These are phyloP conservation scores for Philereme vetulata DNA, from an alignment of 2,888 invertebrate species.

Conservation along the genomic window DNA sequence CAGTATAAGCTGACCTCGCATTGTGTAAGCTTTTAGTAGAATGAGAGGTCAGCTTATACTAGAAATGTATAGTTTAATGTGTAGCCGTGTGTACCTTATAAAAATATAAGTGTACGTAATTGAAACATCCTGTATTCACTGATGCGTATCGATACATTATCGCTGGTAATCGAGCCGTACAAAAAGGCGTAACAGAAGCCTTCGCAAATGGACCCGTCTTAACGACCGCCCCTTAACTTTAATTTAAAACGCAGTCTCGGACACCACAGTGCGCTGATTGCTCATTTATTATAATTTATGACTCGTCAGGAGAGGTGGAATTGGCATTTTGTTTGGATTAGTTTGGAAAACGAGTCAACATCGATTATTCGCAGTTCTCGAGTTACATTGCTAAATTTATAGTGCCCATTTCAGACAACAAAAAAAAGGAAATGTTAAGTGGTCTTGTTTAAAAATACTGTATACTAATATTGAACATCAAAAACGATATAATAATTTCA, in stretches of 20 bases:
- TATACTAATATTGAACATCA: no score
- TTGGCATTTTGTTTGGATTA: constrained; percentile 20
- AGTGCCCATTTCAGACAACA: no score
- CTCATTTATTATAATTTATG: constrained; percentile 61
- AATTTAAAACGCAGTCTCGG: constrained; percentile 56
- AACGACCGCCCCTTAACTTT: constrained; percentile 73
- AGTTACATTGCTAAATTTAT: no score
- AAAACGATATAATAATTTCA: no score
- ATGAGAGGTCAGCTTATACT: no score
- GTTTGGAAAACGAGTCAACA: neutral
- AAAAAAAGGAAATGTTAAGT: no score
- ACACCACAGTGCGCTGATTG: constrained; percentile 52
- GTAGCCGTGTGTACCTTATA: no score
- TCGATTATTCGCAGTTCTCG: no score
- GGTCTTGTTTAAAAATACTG: no score
- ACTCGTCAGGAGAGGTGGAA: constrained; percentile 18
- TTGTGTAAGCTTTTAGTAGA: no score
- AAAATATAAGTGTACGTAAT: neutral
- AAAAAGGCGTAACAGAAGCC: constrained; percentile 81
- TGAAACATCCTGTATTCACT: constrained; percentile 56
- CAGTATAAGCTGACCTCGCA: no score
- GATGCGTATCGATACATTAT: constrained; percentile 74
- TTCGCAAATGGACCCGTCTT: constrained; percentile 61
- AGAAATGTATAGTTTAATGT: no score
- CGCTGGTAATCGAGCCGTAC: constrained; percentile 69